These are phyloP conservation scores for Zelleria hepariella DNA, from an alignment of 2,888 invertebrate species.

Conservation along the genomic window DNA sequence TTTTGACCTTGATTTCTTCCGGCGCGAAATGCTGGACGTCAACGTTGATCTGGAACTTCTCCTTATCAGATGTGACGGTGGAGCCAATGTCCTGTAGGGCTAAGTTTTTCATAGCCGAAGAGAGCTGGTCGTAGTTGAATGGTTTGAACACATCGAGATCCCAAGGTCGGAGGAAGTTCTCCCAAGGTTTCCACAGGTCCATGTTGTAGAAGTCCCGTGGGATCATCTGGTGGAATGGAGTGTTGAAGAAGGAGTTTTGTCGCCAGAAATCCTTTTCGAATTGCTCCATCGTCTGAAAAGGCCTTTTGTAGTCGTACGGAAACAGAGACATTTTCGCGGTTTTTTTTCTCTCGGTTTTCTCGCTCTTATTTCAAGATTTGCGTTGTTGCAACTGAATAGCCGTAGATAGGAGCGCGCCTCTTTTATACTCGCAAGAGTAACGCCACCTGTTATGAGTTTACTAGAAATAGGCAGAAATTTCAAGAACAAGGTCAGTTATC, in stretches of 20 bases:
- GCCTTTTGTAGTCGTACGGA: constrained; percentile 38
- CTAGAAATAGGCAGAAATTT: constrained; percentile 20
- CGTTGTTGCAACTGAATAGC: constrained; percentile 12
- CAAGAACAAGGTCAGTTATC: constrained; percentile 19
- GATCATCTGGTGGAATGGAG: constrained; percentile 23
- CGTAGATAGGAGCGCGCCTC: constrained; percentile 8
- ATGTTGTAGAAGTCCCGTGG: constrained; percentile 20
- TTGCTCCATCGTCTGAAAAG: constrained; percentile 43
- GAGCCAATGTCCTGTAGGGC: constrained; percentile 50
- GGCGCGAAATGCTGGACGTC: constrained; percentile 86
- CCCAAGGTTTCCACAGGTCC: constrained; percentile 28
- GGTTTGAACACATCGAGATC: constrained; percentile 29
- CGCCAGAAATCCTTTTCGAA: constrained; percentile 34
- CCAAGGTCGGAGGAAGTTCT: constrained; percentile 24
- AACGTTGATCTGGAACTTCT: constrained; percentile 77
- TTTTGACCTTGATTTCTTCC: constrained; percentile 82
- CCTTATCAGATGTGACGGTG: constrained; percentile 58
- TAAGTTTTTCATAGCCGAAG: constrained; percentile 43
- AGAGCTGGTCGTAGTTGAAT: constrained; percentile 46
- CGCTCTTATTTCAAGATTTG: constrained; percentile 11
- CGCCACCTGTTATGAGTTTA: constrained; percentile 28
- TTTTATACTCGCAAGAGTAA: constrained; percentile 26
- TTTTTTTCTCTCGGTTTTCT: constrained; percentile 4
- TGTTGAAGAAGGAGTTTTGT: constrained; percentile 24
- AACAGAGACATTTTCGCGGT: constrained; percentile 44